A percentile compares a stretch with the other conserved stretches of the same genome.
These are phyloP conservation scores for Heliconius sara DNA, from an alignment of 2,888 invertebrate genomes.

Conservation along the genomic window DNA sequence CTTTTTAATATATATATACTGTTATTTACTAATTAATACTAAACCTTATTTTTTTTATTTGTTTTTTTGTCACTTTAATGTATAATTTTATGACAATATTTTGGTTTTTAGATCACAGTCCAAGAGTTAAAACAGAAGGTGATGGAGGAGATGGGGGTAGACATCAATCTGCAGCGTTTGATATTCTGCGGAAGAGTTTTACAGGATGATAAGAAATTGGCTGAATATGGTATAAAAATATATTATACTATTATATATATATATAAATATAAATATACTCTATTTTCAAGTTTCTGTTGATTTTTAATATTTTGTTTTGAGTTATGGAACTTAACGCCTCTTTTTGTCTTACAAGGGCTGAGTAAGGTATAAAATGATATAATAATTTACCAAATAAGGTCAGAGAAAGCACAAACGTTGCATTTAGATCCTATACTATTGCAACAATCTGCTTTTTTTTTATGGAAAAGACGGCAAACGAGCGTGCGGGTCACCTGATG, in stretches of 20 bases:
- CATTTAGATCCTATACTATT: too few relatives aligned
- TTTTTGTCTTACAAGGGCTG: too few relatives aligned
- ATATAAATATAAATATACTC: too few relatives aligned
- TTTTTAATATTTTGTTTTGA: too few relatives aligned
- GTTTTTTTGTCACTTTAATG: background rate
- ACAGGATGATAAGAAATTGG: slow-evolving; percentile 92
- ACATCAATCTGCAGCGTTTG: slow-evolving; percentile 92
- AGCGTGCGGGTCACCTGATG: too few relatives aligned
- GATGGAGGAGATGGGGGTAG: slow-evolving; percentile 89
- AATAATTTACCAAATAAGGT: too few relatives aligned
- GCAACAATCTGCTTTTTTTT: too few relatives aligned
- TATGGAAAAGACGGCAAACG: too few relatives aligned
- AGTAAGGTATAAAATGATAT: too few relatives aligned
- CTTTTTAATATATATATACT: background rate
- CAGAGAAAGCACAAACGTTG: too few relatives aligned
- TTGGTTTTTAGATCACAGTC: slow-evolving; percentile 87
- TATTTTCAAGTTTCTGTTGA: too few relatives aligned
- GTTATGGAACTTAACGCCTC: too few relatives aligned
- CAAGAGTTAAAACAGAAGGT: slow-evolving; percentile 92
- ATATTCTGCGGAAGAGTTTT: slow-evolving; percentile 98
- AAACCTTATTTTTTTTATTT: background rate
- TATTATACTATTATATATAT: background rate
- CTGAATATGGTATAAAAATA: slow-evolving; percentile 88
- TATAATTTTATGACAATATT: background rate
- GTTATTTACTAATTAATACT: background rate